Evolutionary conservation across 2,797 vertebrate genomes (phyloP).

Genomic region (Sebastes jordani): DNA sequence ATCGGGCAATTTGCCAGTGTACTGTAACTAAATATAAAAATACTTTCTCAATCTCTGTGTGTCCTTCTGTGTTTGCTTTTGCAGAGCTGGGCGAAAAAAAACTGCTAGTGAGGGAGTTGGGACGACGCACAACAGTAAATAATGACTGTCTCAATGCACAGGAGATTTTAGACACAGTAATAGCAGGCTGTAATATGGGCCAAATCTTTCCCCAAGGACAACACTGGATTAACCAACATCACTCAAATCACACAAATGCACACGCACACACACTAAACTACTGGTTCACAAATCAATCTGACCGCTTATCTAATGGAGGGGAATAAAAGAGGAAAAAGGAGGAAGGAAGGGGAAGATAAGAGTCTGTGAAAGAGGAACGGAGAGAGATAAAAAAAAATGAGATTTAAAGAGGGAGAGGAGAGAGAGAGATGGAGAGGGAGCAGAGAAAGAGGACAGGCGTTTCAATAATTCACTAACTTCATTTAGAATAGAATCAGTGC

Average conservation of each 20-base stretch:
- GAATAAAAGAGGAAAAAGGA: conserved; percentile 20
- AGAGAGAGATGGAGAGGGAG: conserved; percentile 46
- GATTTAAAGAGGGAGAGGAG: conserved; percentile 57
- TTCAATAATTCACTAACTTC: conserved; percentile 78
- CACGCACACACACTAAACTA: conserved; percentile 10
- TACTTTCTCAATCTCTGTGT: not conserved
- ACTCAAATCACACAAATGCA: conserved; percentile 57
- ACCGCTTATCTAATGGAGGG: conserved; percentile 55
- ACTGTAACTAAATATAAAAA: conserved; percentile 5
- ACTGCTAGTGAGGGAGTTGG: conserved; percentile 33
- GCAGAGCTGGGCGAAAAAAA: conserved; percentile 33
- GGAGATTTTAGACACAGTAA: conserved; percentile 63
- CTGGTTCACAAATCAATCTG: conserved; percentile 64
- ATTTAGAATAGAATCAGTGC: conserved; percentile 70
- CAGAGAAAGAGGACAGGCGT: conserved; percentile 57
- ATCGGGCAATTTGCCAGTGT: not conserved
- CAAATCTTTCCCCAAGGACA: conserved; percentile 75
- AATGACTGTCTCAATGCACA: conserved; percentile 67
- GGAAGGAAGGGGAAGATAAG: conserved; percentile 20
- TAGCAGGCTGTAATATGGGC: conserved; percentile 70
- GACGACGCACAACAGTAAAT: conserved; percentile 62
- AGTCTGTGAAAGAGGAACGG: conserved; percentile 17
- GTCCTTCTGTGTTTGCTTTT: conserved; percentile 22
- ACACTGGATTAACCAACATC: conserved; percentile 71
- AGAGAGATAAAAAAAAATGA: conserved; percentile 18